These are phyloP conservation scores for Cryptoblepharus egeriae DNA, from an alignment of 2,797 vertebrate genomes.

Conservation along the genomic window DNA sequence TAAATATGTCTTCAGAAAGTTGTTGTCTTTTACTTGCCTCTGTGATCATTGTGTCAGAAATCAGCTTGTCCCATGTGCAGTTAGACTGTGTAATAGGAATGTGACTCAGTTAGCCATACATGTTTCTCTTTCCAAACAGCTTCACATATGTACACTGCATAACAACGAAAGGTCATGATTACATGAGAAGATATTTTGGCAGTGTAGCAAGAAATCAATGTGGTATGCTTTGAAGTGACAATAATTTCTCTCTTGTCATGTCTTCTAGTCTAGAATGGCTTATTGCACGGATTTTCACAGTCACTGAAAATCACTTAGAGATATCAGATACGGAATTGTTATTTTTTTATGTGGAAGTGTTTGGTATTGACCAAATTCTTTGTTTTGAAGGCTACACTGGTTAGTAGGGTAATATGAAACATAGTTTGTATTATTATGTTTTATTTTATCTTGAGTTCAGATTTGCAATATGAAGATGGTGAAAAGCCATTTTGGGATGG, in stretches of 20 bases:
- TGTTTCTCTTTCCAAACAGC: background rate
- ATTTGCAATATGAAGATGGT: background rate
- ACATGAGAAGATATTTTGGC: slow-evolving; percentile 7
- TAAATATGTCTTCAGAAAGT: background rate
- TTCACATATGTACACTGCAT: background rate
- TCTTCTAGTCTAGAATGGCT: background rate
- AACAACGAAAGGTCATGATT: background rate
- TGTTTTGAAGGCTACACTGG: background rate
- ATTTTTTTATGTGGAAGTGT: background rate
- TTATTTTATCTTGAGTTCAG: background rate
- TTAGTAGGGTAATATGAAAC: background rate
- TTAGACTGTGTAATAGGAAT: background rate
- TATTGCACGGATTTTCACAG: background rate
- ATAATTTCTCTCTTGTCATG: background rate
- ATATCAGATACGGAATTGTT: background rate
- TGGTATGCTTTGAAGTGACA: background rate
- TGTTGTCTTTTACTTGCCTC: background rate
- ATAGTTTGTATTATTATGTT: background rate
- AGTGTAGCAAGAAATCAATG: background rate
- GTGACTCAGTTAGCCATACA: background rate
- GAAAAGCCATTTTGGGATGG: background rate
- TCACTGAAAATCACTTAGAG: background rate
- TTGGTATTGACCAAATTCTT: background rate
- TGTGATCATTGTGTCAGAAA: background rate
- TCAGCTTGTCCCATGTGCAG: background rate